Conservation (phyloP, 2,113 vertebrate genomes). For the Charina bottae region DNA sequence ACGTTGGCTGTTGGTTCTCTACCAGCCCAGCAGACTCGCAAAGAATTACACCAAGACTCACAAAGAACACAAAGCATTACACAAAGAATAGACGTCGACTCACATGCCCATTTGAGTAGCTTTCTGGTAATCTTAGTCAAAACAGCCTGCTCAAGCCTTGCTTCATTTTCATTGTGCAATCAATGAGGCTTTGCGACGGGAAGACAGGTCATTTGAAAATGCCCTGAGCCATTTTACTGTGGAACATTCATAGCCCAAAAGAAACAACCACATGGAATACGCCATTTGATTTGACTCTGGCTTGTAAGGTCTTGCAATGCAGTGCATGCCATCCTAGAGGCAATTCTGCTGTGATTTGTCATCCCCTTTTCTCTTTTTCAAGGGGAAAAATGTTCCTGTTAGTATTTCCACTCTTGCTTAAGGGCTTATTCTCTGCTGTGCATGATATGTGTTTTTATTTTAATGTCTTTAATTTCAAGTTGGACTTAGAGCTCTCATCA, state of each 20-base stretch:
- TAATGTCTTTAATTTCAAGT: background rate
- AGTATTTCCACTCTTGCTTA: slow-evolving; percentile 30
- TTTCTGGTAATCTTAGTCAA: background rate
- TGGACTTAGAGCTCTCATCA: slow-evolving; percentile 31
- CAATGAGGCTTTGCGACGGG: background rate
- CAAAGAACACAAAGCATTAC: no score
- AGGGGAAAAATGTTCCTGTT: slow-evolving; percentile 32
- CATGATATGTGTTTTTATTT: background rate
- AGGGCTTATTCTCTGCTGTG: slow-evolving; percentile 18
- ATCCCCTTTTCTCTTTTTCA: slow-evolving; percentile 25
- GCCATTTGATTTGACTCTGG: slow-evolving; percentile 40
- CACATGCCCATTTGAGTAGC: background rate
- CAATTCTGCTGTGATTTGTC: slow-evolving; percentile 28
- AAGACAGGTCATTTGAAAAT: background rate
- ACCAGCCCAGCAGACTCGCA: no score
- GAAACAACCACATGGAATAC: slow-evolving; percentile 8
- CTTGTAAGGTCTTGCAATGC: slow-evolving; percentile 27
- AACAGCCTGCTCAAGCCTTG: background rate
- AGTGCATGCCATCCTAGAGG: slow-evolving; percentile 15
- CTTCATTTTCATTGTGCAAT: background rate
- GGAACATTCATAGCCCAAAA: background rate
- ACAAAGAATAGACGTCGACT: no score
- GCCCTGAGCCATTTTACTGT: background rate
- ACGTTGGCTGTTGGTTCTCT: no score
- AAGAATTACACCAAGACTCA: no score